These are phyloP conservation scores for Vicugna pacos DNA, from an alignment of 2,113 vertebrate species.

Conservation along the genomic window DNA sequence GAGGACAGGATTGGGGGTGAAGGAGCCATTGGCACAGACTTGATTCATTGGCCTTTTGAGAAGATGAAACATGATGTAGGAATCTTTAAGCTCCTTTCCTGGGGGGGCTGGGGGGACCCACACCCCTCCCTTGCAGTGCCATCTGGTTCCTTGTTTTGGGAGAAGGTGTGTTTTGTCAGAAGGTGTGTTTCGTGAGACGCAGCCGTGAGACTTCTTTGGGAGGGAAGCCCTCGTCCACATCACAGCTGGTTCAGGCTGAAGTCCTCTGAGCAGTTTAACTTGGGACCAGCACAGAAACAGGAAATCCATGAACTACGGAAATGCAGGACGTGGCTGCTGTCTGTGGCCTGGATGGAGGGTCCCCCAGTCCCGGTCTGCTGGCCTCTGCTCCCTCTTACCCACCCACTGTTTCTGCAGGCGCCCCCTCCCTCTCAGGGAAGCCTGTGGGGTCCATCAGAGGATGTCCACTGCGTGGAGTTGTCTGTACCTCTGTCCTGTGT, in stretches of 20 bases:
- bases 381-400: neutral
- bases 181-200: neutral
- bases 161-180: neutral
- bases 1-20: neutral
- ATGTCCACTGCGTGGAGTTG: accelerated
- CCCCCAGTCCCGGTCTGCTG: neutral
- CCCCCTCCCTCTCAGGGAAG: neutral
- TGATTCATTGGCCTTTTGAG: neutral
- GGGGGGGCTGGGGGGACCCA: neutral
- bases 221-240: neutral
- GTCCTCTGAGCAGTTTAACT: neutral
- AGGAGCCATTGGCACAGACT: neutral
- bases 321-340: accelerated
- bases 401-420: neutral
- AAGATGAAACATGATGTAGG: neutral
- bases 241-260: neutral
- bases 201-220: neutral
- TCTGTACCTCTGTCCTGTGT: neutral
- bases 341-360: accelerated
- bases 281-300: neutral
- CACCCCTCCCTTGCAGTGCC: neutral
- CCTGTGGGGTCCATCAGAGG: neutral
- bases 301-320: neutral
- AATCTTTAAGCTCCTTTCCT: neutral
- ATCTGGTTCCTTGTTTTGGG: neutral